Conservation (phyloP, 2,797 vertebrate species). For the Aplochiton taeniatus region DNA sequence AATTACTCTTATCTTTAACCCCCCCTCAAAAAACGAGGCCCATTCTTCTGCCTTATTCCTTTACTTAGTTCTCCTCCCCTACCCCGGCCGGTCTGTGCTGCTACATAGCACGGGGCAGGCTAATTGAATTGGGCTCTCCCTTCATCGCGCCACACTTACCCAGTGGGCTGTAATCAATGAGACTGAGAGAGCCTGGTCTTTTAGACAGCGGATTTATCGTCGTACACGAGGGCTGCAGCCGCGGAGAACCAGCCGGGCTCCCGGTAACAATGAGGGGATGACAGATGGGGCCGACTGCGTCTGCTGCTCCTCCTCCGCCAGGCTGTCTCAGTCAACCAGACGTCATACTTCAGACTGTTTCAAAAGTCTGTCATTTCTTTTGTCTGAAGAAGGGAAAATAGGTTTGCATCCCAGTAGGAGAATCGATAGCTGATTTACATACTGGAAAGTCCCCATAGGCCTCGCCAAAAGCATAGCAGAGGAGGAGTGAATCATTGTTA, state of each 20-base stretch:
- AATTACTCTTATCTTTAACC: conserved; percentile 52
- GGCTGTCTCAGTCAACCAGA: conserved; percentile 25
- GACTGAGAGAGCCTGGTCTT: conserved; percentile 29
- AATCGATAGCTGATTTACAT: conserved; percentile 50
- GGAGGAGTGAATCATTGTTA: conserved; percentile 44
- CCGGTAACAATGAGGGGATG: conserved; percentile 25
- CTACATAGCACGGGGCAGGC: conserved; percentile 40
- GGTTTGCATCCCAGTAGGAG: conserved; percentile 20
- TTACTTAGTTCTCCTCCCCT: conserved; percentile 33
- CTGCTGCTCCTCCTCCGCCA: conserved; percentile 41
- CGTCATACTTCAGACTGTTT: not conserved
- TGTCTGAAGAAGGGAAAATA: conserved; percentile 40
- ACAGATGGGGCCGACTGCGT: conserved; percentile 24
- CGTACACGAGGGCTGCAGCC: conserved; percentile 29
- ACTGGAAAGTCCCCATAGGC: conserved; percentile 29
- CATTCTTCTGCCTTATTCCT: conserved; percentile 32
- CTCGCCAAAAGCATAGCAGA: conserved; percentile 33
- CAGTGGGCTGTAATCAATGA: conserved; percentile 65
- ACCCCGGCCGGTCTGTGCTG: conserved; percentile 18
- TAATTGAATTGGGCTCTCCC: conserved; percentile 70
- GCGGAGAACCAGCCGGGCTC: conserved; percentile 18
- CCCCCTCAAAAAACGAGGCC: conserved; percentile 14
- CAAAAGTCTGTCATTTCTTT: conserved; percentile 17
- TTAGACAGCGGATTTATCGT: conserved; percentile 66
- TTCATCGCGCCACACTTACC: conserved; percentile 62